Evolutionary conservation across 1,140 invertebrate genomes (phyloP), one percentile per base, ranked within the genome.

Genomic region (Drosophila athabasca): DNA sequence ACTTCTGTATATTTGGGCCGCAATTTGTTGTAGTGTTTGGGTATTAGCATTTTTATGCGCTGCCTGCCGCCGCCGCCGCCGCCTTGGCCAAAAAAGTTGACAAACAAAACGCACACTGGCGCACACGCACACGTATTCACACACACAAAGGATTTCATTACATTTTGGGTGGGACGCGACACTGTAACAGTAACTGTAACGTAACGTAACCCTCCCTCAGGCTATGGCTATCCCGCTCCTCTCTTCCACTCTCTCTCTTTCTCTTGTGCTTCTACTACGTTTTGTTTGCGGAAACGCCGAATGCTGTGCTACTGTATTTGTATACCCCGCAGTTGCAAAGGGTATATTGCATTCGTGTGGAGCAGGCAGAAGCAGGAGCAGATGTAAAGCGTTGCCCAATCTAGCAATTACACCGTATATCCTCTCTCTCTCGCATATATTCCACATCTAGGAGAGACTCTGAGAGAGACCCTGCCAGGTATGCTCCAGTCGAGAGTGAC

Each of bases 1-100:
- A 22, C 45, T 64, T 24, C 29, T 46, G 67, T 72, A 79, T 77
- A 62, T 65, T 67, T 79, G 76, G 66, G 61, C 71, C 69, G 68
- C 69, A 81, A 85, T 87, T 87, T 88, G 81, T 76, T 81, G 73
- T 74, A 77, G 81, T 85, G 73, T 66, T 75, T 82, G 87, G 35
- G 83, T 79, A 87, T 87, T 87, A 82, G 82, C 82, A 85, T 85
- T 85, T 87, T 85, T 87, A 85, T 85, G 70, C 75, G 31, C 7
- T 9, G 31, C 31, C 31, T 48, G 54, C 59, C 46, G 59, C 70
- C 53, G 54, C 59, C 46, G 59, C 70, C 53, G 53, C 70, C 60
- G 61, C 62, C 62, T 75, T 70, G 75, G 71, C 65, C 11, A 13
- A 13, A 39, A 75, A 75, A 85, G 82, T 87, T 87, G 82, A 87